A percentile compares a stretch with the other conserved stretches of the same genome.
phyloP scores from a whole-genome alignment of 2,888 invertebrate species.

The Sinotaia quadrata region DNA sequence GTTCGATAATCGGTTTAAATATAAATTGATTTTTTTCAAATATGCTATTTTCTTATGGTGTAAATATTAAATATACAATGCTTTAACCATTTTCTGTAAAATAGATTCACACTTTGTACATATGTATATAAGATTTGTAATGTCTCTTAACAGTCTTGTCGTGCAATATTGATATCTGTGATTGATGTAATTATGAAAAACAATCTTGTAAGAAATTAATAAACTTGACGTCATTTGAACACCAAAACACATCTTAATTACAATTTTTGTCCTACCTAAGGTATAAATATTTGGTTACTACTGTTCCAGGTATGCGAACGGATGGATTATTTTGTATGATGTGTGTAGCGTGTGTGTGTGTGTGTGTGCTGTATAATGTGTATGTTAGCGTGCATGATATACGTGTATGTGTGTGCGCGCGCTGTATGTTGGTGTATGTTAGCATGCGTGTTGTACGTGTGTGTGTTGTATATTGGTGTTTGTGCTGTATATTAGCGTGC shows the following conservation, averaged over 20 bases:
- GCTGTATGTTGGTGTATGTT: background rate
- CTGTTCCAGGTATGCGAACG: too few species aligned
- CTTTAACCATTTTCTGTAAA: too few species aligned
- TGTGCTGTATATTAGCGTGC: background rate
- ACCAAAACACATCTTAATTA: too few species aligned
- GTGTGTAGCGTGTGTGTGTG: background rate
- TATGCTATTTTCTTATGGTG: too few species aligned
- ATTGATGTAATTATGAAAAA: background rate
- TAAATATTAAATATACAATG: too few species aligned
- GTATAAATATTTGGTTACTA: too few species aligned
- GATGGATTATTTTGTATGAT: background rate
- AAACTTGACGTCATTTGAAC: too few species aligned
- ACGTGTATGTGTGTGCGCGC: background rate
- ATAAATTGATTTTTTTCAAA: too few species aligned
- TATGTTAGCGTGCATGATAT: background rate
- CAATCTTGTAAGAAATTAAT: too few species aligned
- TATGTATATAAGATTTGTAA: constrained; percentile 5
- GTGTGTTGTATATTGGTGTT: background rate
- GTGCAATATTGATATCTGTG: constrained; percentile 17
- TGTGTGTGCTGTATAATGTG: too few species aligned
- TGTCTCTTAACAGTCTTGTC: constrained; percentile 10
- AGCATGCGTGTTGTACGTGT: background rate
- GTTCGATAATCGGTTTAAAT: too few species aligned
- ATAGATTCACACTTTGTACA: constrained; percentile 28
- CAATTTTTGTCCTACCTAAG: background rate